Evolutionary conservation across 2,888 invertebrate genomes (phyloP), one percentile per base, ranked within the genome.

Genomic region (Leuctra nigra): DNA sequence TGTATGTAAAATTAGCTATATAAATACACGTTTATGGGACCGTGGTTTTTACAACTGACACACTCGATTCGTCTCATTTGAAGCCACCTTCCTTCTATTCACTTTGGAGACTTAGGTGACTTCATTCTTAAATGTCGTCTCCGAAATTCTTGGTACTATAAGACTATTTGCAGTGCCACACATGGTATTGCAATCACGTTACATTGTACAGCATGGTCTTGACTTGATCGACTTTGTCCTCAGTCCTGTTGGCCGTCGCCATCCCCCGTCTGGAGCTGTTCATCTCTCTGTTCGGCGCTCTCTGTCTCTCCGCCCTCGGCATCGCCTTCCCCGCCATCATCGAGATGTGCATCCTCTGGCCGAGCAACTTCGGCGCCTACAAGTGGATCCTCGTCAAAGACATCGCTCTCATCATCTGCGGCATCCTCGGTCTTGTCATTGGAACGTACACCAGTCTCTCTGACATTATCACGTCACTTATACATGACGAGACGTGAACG

Each of bases 271-370:
- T 94, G 68, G 84, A 82, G 39, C 73, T 87, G 3, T 86, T 87
- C 73, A 88, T 88, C 63, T 86, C 87, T 0, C 71, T 88, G 48
- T 84, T 88, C 59, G 95, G 95, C n/a, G 93, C 95, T 0, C 77
- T 95, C 1, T 91, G 92, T 62, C 76, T 93, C 46, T 91, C 94
- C 0, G 89, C 88, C 0, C 77, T 95, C 56, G 94, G 95, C 0
- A 77, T 96, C 47, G 89, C 91, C 1, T 89, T 95, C 70, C 95
- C 95, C 9, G 92, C 95, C 0, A 75, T 92, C 61, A 88, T 96
- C 63, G 88, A 95, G 68, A 81, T 86, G 62, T 84, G 87, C 69
- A 86, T 88, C 0, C 86, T 81, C 59, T 88, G 83, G 80, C 80
- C 83, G 0, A 78, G 76, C 4, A 75, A 75, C 20, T 70, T 77